These are phyloP conservation scores for Nasonia oneida DNA, from an alignment of 2,888 invertebrate genomes.

Conservation along the genomic window DNA sequence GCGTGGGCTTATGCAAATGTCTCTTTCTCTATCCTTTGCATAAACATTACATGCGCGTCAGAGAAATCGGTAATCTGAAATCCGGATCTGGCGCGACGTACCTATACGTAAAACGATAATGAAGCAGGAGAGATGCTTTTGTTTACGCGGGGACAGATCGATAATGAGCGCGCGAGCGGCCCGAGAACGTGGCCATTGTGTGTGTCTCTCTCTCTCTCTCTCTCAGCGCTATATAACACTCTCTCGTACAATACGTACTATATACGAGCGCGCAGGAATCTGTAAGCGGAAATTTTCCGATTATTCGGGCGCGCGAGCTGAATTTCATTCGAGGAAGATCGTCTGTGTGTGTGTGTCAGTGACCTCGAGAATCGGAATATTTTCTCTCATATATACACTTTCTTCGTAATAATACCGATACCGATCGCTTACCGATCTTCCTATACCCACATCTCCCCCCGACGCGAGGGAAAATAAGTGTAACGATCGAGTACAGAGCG, in stretches of 20 bases:
- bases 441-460: neutral
- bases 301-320: constrained; percentile 11
- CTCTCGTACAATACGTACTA: neutral
- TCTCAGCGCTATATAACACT: neutral
- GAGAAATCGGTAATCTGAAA: constrained; percentile 24
- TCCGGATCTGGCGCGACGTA: neutral
- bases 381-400: neutral
- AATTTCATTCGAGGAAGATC: constrained; percentile 8
- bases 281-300: constrained; percentile 34
- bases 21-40: no score
- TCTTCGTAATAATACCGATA: neutral
- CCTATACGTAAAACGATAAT: constrained; percentile 7
- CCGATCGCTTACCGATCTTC: neutral
- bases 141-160: constrained; percentile 24
- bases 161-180: constrained; percentile 16
- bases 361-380: constrained; percentile 10
- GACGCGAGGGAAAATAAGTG: neutral
- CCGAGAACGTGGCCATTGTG: neutral
- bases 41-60: neutral
- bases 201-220: neutral
- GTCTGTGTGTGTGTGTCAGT: neutral
- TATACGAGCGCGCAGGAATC: neutral
- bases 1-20: neutral
- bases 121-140: constrained; percentile 30
- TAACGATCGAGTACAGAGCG: neutral